These are phyloP conservation scores for Bombylius discolor DNA, from an alignment of 2,888 invertebrate genomes.

Conservation along the genomic window DNA sequence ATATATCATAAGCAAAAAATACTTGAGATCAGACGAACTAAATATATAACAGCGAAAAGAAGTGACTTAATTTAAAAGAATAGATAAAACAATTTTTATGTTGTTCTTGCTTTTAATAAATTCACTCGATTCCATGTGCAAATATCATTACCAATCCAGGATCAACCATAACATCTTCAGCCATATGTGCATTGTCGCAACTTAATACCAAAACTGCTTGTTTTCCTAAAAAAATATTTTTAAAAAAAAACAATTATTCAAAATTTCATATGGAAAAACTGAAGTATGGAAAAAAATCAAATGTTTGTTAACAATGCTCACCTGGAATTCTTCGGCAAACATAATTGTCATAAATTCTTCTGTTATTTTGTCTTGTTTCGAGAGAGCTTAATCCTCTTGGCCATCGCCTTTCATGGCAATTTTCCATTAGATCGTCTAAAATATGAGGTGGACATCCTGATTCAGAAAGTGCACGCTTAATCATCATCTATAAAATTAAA, in stretches of 20 bases:
- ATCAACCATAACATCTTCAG: slow-evolving; percentile 90
- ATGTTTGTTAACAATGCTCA: background rate
- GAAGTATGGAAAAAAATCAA: too few species aligned
- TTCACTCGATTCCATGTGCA: slow-evolving; percentile 85
- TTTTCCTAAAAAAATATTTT: slow-evolving; percentile 57
- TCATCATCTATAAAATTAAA: slow-evolving; percentile 59
- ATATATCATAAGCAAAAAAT: too few species aligned
- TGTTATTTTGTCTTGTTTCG: slow-evolving; percentile 87
- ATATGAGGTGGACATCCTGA: slow-evolving; percentile 90
- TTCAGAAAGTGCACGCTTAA: slow-evolving; percentile 82
- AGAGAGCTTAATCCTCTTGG: slow-evolving; percentile 83
- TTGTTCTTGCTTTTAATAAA: background rate
- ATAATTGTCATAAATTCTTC: slow-evolving; percentile 83
- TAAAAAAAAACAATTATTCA: background rate
- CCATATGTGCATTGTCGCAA: slow-evolving; percentile 90
- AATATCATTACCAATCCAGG: slow-evolving; percentile 97
- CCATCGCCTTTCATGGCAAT: slow-evolving; percentile 93
- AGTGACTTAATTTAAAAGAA: too few species aligned
- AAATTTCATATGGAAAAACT: background rate
- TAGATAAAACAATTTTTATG: too few species aligned
- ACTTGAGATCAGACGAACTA: too few species aligned
- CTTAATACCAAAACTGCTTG: slow-evolving; percentile 90
- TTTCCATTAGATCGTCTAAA: slow-evolving; percentile 90
- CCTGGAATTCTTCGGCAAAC: slow-evolving; percentile 89
- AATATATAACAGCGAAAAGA: too few species aligned